A percentile compares a stretch with the other conserved stretches of the same genome.
phyloP scores from a whole-genome alignment of 1,140 invertebrate genomes.

The Mizuhopecten yessoensis region DNA sequence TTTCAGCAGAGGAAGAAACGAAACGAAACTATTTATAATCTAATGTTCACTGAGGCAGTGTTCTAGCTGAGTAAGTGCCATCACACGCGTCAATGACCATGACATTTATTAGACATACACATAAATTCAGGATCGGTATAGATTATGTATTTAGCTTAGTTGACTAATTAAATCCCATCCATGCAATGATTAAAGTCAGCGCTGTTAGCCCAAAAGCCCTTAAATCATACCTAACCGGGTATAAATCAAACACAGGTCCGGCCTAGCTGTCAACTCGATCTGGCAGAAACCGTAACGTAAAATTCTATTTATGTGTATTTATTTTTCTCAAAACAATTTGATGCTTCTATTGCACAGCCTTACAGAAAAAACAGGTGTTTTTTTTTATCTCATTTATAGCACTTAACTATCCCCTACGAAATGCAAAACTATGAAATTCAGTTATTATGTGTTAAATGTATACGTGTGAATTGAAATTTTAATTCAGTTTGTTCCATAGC shows the following conservation, averaged over 20 bases:
- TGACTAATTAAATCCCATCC: neutral
- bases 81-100: no score
- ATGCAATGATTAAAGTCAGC: neutral
- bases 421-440: neutral
- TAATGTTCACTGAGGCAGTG: no score
- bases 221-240: neutral
- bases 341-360: neutral
- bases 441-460: neutral
- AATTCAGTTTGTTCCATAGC: conserved; percentile 37
- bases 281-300: neutral
- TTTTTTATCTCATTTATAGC: neutral
- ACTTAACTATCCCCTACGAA: conserved; percentile 23
- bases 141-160: neutral
- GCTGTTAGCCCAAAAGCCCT: neutral
- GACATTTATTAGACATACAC: no score
- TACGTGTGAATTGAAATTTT: conserved; percentile 29
- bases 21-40: no score
- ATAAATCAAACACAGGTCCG: neutral
- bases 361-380: no score
- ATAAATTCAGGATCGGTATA: no score
- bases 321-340: neutral
- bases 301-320: neutral
- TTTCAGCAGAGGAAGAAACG: no score
- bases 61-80: no score
- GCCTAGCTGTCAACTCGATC: neutral